A percentile compares a stretch with the other conserved stretches of the same genome.
Conservation (phyloP, 1,140 invertebrate genomes). For the Latrodectus geometricus region DNA sequence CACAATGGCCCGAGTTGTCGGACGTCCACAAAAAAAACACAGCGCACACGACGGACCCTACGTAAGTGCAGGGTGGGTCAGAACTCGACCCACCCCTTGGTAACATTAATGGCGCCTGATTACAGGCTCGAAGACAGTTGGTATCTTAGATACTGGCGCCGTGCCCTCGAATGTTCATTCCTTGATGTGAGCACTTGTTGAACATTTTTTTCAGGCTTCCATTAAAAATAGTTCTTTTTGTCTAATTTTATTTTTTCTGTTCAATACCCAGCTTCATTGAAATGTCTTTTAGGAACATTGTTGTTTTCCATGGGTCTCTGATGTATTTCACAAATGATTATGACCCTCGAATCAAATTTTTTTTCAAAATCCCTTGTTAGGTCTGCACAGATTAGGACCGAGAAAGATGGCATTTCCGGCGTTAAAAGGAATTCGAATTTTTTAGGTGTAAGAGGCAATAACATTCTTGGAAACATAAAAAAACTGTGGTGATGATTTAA, state of each 20-base stretch:
- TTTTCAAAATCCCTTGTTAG: slow-evolving; percentile 23
- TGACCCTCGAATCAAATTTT: slow-evolving; percentile 50
- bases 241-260: not conserved
- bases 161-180: slow-evolving; percentile 35
- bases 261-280: slow-evolving; percentile 35
- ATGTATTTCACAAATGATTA: slow-evolving; percentile 56
- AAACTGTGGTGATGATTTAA: too few species aligned
- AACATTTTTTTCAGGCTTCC: slow-evolving; percentile 18
- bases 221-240: not conserved
- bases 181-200: slow-evolving; percentile 52
- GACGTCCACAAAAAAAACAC: slow-evolving; percentile 43
- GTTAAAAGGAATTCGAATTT: not conserved
- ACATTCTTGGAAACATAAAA: too few species aligned
- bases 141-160: slow-evolving; percentile 41
- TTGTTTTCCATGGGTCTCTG: slow-evolving; percentile 42
- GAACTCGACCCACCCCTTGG: slow-evolving; percentile 30
- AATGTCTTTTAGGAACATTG: slow-evolving; percentile 48
- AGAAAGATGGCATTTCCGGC: slow-evolving; percentile 26
- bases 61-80: slow-evolving; percentile 48
- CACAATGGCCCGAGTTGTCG: slow-evolving; percentile 37
- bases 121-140: slow-evolving; percentile 31
- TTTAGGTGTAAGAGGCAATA: too few species aligned
- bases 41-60: slow-evolving; percentile 38
- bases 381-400: not conserved
- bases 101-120: slow-evolving; percentile 57